A percentile compares a stretch with the other conserved stretches of the same genome.
These are phyloP conservation scores for Vicugna pacos DNA, from an alignment of 2,113 vertebrate species.

Conservation along the genomic window DNA sequence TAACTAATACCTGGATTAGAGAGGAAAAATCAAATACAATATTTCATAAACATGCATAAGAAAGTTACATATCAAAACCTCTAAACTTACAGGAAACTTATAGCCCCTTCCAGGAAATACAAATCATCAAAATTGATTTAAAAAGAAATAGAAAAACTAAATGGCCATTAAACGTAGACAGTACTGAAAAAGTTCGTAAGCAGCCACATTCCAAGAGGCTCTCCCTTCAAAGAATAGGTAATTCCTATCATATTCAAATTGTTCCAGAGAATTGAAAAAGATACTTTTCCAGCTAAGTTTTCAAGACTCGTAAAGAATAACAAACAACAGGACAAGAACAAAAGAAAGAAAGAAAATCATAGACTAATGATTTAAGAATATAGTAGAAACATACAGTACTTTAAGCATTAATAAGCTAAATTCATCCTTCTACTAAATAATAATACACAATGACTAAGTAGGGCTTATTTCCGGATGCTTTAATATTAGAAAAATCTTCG, in stretches of 20 bases:
- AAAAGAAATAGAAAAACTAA: constrained; percentile 29
- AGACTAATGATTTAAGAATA: not conserved
- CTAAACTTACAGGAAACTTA: not conserved
- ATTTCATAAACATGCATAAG: not conserved
- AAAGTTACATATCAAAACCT: constrained; percentile 6
- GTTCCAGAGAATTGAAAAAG: not conserved
- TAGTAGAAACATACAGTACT: not conserved
- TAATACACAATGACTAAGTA: not conserved
- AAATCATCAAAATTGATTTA: not conserved
- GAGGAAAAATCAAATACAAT: not conserved
- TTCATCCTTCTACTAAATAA: not conserved
- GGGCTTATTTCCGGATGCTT: not conserved
- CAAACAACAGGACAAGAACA: not conserved
- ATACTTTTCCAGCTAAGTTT: not conserved
- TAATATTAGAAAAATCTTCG: not conserved
- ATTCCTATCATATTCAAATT: not conserved
- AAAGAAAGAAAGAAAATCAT: not conserved
- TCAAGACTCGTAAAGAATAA: not conserved
- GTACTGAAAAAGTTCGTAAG: not conserved
- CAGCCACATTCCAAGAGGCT: not conserved
- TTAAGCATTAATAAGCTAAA: constrained; percentile 6
- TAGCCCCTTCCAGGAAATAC: constrained; percentile 2
- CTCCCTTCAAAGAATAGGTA: not conserved
- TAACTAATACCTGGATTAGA: not conserved
- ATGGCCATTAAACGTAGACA: not conserved